Evolutionary conservation across 2,888 invertebrate species (phyloP), one percentile per base, ranked within the genome.

Genomic region (Drosophila borborema): DNA sequence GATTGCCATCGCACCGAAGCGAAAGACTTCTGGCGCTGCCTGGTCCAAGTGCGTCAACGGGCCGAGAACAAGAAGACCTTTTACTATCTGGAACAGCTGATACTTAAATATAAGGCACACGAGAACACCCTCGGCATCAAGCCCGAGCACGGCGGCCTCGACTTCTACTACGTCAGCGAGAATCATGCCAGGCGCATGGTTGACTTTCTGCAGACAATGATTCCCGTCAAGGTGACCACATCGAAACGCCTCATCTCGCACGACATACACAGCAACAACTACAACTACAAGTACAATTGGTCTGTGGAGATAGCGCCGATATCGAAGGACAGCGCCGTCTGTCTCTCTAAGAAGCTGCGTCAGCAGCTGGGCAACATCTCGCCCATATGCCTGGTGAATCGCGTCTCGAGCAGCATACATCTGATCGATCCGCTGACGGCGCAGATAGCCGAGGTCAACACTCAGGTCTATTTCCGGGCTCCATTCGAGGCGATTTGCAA

Each of bases 1-100:
- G 98, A 98, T 69, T 99, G 99, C 92, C 99, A 99, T 92, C 95
- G 99, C 18, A 95, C 96, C 0, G 99, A 99, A 93, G 99, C 99
- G 0, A 98, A 99, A 92, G 97, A 99, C 93, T 99, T 96, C 92
- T 99, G 99, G 99, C 96, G 97, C 88, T 98, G 99, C 46, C 88
- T 97, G 92, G 97, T 97, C 63, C 96, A 99, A 95, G 96, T 98
- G 8, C 94, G 98, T 38, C 98, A 98, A 90, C 95, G 96, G 67
- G 95, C 97, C 0, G 96, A 97, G 81, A 99, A 99, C 93, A 98
- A 98, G 92, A 99, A 99, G 93, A 99, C 99, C 0, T 97, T 99
- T 90, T 99, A 96, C 92, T 99, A 99, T 91, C 94, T 99, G 89
- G 99, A 99, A 92, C 99, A 99, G 92, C 93, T 99, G 74, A 98